A percentile compares a stretch with the other conserved stretches of the same genome.
Evolutionary conservation across 2,888 invertebrate species (phyloP).

Genomic region (Dermolepida albohirtum): DNA sequence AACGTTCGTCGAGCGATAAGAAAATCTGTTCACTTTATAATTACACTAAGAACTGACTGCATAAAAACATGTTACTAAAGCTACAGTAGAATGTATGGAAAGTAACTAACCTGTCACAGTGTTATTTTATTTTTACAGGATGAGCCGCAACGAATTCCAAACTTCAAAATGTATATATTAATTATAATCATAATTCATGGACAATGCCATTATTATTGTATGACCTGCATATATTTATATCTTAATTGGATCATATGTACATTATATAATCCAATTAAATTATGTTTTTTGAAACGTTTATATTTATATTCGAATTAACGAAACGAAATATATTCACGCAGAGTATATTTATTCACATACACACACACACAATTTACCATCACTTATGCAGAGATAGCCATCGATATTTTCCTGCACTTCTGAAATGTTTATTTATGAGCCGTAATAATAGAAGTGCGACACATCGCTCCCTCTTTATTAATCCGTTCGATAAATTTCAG

Average conservation of each 20-base stretch:
- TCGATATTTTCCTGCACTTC: slow-evolving; percentile 37
- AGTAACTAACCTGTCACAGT: slow-evolving; percentile 12
- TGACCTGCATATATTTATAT: too few relatives aligned
- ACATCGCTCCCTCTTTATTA: slow-evolving; percentile 23
- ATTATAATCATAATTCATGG: too few relatives aligned
- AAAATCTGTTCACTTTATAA: slow-evolving; percentile 14
- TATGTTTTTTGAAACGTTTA: too few relatives aligned
- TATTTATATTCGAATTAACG: too few relatives aligned
- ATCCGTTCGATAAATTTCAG: slow-evolving; percentile 14
- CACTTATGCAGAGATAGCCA: slow-evolving; percentile 12
- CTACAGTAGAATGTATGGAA: too few relatives aligned
- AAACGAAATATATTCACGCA: background rate
- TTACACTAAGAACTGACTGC: too few relatives aligned
- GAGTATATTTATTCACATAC: background rate
- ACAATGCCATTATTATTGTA: too few relatives aligned
- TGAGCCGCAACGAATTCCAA: too few relatives aligned
- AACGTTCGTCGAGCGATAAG: slow-evolving; percentile 5
- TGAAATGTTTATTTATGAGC: slow-evolving; percentile 38
- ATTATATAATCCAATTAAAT: too few relatives aligned
- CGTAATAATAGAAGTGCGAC: slow-evolving; percentile 31
- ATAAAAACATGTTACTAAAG: too few relatives aligned
- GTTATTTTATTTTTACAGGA: background rate
- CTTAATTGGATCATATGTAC: too few relatives aligned
- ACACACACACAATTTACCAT: slow-evolving; percentile 13
- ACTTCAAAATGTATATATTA: too few relatives aligned